Base-by-base conservation (phyloP, 2,797 vertebrate species). In the Sebastes steindachneri region DNA sequence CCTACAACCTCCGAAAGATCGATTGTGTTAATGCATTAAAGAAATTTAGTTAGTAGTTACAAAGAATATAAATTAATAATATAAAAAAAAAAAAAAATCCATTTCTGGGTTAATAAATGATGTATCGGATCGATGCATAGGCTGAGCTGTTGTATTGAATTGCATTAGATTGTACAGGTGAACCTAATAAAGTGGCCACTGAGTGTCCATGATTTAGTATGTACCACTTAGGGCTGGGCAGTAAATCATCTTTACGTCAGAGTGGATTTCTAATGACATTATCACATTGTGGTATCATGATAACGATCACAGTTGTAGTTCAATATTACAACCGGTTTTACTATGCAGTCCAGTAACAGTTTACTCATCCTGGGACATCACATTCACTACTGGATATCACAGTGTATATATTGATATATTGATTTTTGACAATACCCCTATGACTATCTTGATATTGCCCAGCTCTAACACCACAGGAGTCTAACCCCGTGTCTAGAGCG, bases 161-260 rank as follows among this genome's bases (percentile, higher is more conserved):
- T 51, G 28, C 33, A 58, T 69, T 58, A 4, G 4, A 67, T 17
- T 68, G 17, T 62, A 17, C 45, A 37, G 33, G 37, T 60, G 59
- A 25, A 33, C n/a, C 29, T 60, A 14, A 57, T 45, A 21, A 77
- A 72, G 55, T 55, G 25, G 5, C 60, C 23, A 55, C 60, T 37
- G 45, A 58, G 19, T 70, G n/a, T 17, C 7, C 31, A 26, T 51
- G 19, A 57, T 74, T 79, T 45, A 84, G 78, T 75, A 73, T 77
- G 83, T 77, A 82, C 17, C 14, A 37, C 19, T 51, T 29, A 58
- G 23, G 7, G 53, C 66, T 70, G 54, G 60, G 59, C 25, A 37
- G 19, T 66, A 33, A 26, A 2, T 58, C 21, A 6, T 26, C 26
- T 2, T 21, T 25, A 62, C 2, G 67, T 31, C 25, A 9, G 59